Conservation (phyloP, 2,113 vertebrate genomes). For the Onychorhynchus coronatus region DNA sequence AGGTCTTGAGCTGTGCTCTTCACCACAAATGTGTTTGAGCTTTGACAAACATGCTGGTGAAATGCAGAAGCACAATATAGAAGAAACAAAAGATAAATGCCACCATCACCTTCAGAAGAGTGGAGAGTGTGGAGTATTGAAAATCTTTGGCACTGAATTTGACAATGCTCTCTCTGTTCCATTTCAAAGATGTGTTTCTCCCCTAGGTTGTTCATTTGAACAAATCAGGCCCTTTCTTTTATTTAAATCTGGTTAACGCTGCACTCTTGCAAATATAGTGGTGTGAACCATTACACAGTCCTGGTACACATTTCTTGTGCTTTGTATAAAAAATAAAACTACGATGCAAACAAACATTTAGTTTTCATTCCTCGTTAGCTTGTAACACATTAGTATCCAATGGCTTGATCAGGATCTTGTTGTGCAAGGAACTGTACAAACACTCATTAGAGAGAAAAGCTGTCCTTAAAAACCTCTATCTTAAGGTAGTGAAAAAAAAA, state of each 20-base stretch:
- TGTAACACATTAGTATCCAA: neutral
- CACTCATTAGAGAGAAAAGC: neutral
- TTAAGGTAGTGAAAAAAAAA: neutral
- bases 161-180: neutral
- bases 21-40: neutral
- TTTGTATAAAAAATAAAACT: neutral
- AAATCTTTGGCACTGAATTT: neutral
- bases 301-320: neutral
- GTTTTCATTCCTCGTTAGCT: neutral
- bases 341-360: neutral
- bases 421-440: neutral
- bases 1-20: neutral
- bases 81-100: neutral
- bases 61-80: neutral
- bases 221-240: neutral
- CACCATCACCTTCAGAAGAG: neutral
- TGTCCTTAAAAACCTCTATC: neutral
- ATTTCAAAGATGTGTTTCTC: neutral
- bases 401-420: neutral
- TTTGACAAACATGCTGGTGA: neutral
- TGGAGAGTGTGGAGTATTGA: neutral
- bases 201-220: neutral
- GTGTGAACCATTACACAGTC: neutral
- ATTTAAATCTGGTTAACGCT: neutral
- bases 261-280: neutral